Percentiles rank a stretch among this genome's conserved stretches.
These are phyloP conservation scores for Podarcis siculus DNA, from an alignment of 2,797 vertebrate genomes.

Conservation along the genomic window DNA sequence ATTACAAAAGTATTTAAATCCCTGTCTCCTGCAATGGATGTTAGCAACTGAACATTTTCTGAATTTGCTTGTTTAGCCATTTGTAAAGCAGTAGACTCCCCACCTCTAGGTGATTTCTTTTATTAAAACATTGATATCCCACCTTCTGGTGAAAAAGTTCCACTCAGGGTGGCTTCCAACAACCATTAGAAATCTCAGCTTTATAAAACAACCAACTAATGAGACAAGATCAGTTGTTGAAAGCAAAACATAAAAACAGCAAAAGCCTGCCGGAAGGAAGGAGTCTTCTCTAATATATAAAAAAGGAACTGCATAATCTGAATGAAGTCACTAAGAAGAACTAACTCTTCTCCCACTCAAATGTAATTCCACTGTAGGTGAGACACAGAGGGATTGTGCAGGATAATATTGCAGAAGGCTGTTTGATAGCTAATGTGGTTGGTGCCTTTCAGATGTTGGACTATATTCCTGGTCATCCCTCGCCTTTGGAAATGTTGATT, in stretches of 20 bases:
- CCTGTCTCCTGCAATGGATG: not conserved
- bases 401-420: too few relatives aligned
- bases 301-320: not conserved
- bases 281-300: not conserved
- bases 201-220: not conserved
- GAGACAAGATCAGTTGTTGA: not conserved
- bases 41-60: not conserved
- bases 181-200: not conserved
- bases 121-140: not conserved
- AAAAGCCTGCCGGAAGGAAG: not conserved
- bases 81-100: constrained; percentile 44
- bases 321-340: too few relatives aligned
- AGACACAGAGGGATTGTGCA: not conserved
- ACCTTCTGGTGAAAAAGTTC: too few relatives aligned
- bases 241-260: not conserved
- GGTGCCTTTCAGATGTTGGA: too few relatives aligned
- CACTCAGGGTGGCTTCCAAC: not conserved
- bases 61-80: constrained; percentile 39
- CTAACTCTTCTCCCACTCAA: not conserved
- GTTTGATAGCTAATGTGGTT: too few relatives aligned
- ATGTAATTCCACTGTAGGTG: not conserved
- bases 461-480: too few relatives aligned
- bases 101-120: not conserved
- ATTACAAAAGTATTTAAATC: constrained; percentile 34
- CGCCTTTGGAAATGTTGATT: too few relatives aligned